Conservation (phyloP, 2,113 vertebrate genomes). For the Otocyon megalotis region DNA sequence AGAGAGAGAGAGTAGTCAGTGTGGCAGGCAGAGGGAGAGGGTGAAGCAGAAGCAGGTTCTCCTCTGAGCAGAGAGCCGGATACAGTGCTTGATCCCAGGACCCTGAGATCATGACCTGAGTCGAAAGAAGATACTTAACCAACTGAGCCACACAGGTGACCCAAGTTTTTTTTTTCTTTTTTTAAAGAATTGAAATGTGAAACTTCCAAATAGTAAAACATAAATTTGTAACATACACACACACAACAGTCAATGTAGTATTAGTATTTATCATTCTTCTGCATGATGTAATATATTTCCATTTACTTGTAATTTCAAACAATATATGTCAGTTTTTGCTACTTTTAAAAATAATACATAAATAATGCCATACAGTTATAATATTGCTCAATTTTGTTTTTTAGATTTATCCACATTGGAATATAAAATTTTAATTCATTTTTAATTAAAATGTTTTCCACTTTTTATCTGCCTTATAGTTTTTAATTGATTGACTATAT, state of each 20-base stretch:
- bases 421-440: neutral
- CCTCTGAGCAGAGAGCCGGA: too few species aligned
- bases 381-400: neutral
- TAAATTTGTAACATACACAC: neutral
- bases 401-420: neutral
- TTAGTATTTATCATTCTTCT: neutral
- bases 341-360: neutral
- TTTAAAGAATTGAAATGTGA: neutral
- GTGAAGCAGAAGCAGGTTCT: too few species aligned
- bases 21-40: too few species aligned
- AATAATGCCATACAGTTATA: neutral
- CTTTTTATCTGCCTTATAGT: neutral
- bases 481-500: neutral
- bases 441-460: neutral
- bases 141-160: too few species aligned
- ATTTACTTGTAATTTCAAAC: neutral
- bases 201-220: neutral
- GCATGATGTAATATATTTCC: neutral
- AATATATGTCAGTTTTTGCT: neutral
- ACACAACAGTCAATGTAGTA: neutral
- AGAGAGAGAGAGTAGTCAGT: too few species aligned
- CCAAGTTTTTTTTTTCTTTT: neutral
- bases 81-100: too few species aligned
- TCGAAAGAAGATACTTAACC: too few species aligned
- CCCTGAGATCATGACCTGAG: too few species aligned